Conservation (phyloP, 2,113 vertebrate species). For the Anolis sagrei region DNA sequence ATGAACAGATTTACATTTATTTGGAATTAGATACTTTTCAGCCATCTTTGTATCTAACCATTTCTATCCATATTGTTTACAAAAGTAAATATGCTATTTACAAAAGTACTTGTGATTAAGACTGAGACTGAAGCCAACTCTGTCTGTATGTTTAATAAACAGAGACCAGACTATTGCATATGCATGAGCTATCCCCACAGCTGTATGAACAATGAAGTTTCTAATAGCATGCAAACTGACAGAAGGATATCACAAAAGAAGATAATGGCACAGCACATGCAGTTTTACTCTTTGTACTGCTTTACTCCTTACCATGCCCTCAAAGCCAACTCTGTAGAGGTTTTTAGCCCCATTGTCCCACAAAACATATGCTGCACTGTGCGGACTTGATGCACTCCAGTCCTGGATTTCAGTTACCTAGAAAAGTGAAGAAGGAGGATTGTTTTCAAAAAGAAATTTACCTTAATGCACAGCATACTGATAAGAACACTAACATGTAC, state of each 20-base stretch:
- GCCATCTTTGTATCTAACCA: background rate
- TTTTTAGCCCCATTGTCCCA: slow-evolving; percentile 99
- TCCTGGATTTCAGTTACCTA: slow-evolving; percentile 99
- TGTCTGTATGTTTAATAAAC: slow-evolving; percentile 62
- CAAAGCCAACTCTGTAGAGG: slow-evolving; percentile 98
- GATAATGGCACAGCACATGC: slow-evolving; percentile 50
- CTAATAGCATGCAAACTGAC: slow-evolving; percentile 70
- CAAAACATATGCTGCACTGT: slow-evolving; percentile 96
- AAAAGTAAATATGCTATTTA: background rate
- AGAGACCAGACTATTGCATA: slow-evolving; percentile 80
- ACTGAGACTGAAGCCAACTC: slow-evolving; percentile 24
- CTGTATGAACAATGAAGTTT: slow-evolving; percentile 76
- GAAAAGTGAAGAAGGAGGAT: slow-evolving; percentile 34
- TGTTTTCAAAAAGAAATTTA: slow-evolving; percentile 3
- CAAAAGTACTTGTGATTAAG: background rate
- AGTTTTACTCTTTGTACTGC: slow-evolving; percentile 48
- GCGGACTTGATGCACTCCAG: slow-evolving; percentile 97
- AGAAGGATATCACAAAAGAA: slow-evolving; percentile 73
- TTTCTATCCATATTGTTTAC: background rate
- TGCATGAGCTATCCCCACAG: slow-evolving; percentile 70
- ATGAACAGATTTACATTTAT: background rate
- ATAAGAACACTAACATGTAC: background rate
- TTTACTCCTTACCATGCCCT: slow-evolving; percentile 94
- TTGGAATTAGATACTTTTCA: background rate
- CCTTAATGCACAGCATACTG: background rate